Evolutionary conservation across 2,113 vertebrate species (phyloP).

Genomic region (Myodes glareolus): DNA sequence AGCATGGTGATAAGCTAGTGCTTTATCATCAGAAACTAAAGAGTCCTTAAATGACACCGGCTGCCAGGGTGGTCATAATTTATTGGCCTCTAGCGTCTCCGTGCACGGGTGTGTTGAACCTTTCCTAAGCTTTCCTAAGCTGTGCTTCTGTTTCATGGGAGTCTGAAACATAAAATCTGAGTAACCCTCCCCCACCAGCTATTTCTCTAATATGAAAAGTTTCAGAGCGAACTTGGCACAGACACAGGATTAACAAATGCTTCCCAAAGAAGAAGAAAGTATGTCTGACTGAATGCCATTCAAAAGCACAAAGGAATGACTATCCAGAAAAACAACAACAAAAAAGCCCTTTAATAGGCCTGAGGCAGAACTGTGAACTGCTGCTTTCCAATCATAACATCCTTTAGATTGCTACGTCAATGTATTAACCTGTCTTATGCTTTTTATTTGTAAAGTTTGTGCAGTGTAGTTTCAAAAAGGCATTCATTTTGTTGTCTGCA

Average conservation of each 20-base stretch:
- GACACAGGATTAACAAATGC: constrained; percentile 41
- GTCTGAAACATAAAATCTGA: constrained; percentile 72
- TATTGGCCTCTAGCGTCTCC: constrained; percentile 71
- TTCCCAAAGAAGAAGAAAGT: background rate
- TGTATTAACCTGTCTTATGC: background rate
- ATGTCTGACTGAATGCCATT: background rate
- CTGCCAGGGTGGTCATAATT: constrained; percentile 77
- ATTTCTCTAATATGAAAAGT: constrained; percentile 62
- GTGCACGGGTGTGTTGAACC: background rate
- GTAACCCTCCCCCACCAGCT: constrained; percentile 23
- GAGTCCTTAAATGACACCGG: constrained; percentile 81
- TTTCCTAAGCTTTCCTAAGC: constrained; percentile 1
- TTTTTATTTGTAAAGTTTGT: constrained; percentile 30
- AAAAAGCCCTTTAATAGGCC: background rate
- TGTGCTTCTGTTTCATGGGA: constrained; percentile 70
- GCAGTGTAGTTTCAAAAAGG: constrained; percentile 8
- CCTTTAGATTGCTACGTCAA: background rate
- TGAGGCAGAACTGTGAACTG: background rate
- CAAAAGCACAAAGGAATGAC: background rate
- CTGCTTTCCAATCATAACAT: background rate
- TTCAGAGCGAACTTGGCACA: background rate
- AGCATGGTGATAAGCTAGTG: constrained; percentile 68
- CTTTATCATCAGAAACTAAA: constrained; percentile 84
- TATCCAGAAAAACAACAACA: background rate
- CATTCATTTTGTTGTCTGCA: constrained; percentile 49